Conservation (phyloP, 1,140 invertebrate species). For the Drosophila guanche region DNA sequence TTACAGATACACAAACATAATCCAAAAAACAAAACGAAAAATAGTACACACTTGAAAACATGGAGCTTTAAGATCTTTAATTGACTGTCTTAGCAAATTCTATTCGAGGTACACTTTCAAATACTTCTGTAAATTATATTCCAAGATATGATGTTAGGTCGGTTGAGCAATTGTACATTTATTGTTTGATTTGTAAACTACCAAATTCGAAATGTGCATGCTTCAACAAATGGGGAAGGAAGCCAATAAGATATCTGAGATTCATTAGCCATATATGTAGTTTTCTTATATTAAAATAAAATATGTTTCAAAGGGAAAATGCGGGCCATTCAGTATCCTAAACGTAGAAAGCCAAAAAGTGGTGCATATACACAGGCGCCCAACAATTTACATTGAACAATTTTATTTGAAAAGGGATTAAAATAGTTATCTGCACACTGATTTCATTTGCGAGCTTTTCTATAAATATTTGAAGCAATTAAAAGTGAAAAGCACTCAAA, state of each 20-base stretch:
- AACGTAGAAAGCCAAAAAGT: constrained; percentile 16
- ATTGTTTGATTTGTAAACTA: constrained; percentile 36
- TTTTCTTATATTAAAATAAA: constrained; percentile 1
- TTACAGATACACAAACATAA: constrained; percentile 42
- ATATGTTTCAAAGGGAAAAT: constrained; percentile 9
- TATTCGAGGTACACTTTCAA: constrained; percentile 51
- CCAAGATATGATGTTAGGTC: constrained; percentile 21
- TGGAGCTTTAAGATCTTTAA: constrained; percentile 46
- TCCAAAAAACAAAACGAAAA: constrained; percentile 40
- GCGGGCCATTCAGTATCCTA: constrained; percentile 14
- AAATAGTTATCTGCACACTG: constrained; percentile 1
- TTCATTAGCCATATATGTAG: constrained; percentile 7
- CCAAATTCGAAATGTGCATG: constrained; percentile 48
- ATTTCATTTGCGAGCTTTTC: constrained; percentile 8
- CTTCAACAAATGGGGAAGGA: constrained; percentile 43
- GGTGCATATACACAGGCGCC: not conserved
- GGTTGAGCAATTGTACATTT: constrained; percentile 1
- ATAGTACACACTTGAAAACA: constrained; percentile 32
- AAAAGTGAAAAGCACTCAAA: constrained; percentile 51
- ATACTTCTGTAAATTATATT: constrained; percentile 70
- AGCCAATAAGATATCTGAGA: constrained; percentile 17
- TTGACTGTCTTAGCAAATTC: constrained; percentile 12
- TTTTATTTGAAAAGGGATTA: not conserved
- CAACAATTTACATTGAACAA: constrained; percentile 5
- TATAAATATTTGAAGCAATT: constrained; percentile 24